Base-by-base conservation (phyloP, 2,113 vertebrate genomes). In the Marmota flaviventris region DNA sequence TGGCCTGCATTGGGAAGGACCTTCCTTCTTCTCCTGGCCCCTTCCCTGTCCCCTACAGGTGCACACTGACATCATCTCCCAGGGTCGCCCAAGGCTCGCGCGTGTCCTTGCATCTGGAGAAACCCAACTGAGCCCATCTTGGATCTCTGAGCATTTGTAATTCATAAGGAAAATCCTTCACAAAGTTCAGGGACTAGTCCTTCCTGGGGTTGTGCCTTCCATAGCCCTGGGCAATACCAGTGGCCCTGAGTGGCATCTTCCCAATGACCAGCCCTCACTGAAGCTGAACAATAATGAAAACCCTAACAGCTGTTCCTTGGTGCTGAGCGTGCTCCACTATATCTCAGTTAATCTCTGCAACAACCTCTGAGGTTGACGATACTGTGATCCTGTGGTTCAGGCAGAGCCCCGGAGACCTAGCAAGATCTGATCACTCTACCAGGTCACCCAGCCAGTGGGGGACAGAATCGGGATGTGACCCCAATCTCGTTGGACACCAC, bases 271-370 rank as follows among this genome's bases (percentile, higher is more conserved):
- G 17, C 53, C 0, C 51, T 81, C 45, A 16, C 84, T 79, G 34
- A 63, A 20, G 27, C 32, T 10, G 1, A 45, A n/a, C 45, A 27
- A 13, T 9, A 1, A 8, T 10, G 42, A 48, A 8, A 24, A 61
- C 1, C 25, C 37, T 10, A 20, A 67, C 37, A 27, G 51, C 8
- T 10, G 24, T 63, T 63, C 61, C 25, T 3, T 11, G 12, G 4
- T 20, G 69, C 32, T 6, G 6, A 2, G 4, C 20, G 7, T 8
- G 20, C 2, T 58, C 56, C 3, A 14, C 6, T 2, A 1, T 14
- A 4, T 51, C 70, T 77, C 56, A 61, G 2, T 75, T 24, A 84
- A 51, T 27, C 5, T 14, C 95, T 79, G 45, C 12, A 13, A 27
- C 25, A 85, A 2, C 67, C 87, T 22, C 5, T 12, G 69, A 76